Base-by-base conservation (phyloP, 1,140 invertebrate species). In the Pseudomyrmex concolor region DNA sequence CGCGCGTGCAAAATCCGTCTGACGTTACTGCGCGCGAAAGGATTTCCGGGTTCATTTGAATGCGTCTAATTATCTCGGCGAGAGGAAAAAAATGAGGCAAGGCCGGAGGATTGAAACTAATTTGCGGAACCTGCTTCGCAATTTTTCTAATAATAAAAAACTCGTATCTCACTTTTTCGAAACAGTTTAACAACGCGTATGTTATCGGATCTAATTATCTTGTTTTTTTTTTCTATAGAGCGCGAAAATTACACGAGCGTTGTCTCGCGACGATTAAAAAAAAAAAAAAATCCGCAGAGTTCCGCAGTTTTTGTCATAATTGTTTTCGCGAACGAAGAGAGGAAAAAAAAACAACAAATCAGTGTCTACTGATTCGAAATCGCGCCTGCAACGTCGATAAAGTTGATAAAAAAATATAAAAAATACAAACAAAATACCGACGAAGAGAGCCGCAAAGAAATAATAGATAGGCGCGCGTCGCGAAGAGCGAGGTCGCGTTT, bases 1-100 rank as follows among this genome's bases (percentile, higher is more conserved):
- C 34, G 34, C 64, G 70, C 64, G 64, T 60, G 63, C 66, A 62
- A 59, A 48, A 80, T 59, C 22, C 54, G 25, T 22, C 68, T 59
- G 66, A 60, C 57, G 54, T 80, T 80, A 62, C 66, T 59, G 17
- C 43, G 51, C 43, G 51, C 43, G 76, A 78, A 43, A 70, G 66
- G 34, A 78, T 78, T 70, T 68, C 76, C 51, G 34, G 54, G 66
- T 71, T 80, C 66, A 80, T 80, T 71, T 80, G 43, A 80, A 80
- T 71, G 19, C 64, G 22, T 60, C 66, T 71, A 80, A 80, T 80
- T 80, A 80, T 48, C 76, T 25, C 19, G 19, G 19, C 13, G 19
- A 60, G 59, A 67, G 59, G 48, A 17, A 15, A 34, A 34, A n/a
- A 19, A 34, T 34, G 34, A 34, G 34, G 5, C 34, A 7, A 7